Base-by-base conservation (phyloP, 2,113 vertebrate species). In the Varanus salvator region DNA sequence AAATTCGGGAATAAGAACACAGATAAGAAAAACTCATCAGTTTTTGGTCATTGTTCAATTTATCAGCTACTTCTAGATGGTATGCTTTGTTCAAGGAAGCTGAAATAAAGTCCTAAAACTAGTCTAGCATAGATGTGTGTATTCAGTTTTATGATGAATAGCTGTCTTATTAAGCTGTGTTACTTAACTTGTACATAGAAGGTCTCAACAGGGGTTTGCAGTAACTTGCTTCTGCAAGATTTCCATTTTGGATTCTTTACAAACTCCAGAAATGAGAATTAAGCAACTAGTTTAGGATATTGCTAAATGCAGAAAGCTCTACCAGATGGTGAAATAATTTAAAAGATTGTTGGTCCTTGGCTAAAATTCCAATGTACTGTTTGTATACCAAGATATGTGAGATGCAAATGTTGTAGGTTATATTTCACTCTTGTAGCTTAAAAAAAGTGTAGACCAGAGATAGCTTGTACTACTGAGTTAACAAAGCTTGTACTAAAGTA, bases 391-490 rank as follows among this genome's bases (percentile, higher is more conserved):
- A 96, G 97, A 97, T 96, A 96, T 96, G 97, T 98, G 98, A 98
- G 97, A 97, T 98, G 97, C 98, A 97, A 97, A 98, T 98, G 97
- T 98, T 95, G 97, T 98, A 97, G 96, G 95, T 98, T 97, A 97
- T 97, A 97, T 98, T 98, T 98, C 98, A 98, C 98, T 97, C 97
- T 97, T 97, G 97, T 98, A 98, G 98, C 97, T 98, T 96, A 97
- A 97, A 95, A 92, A 90, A 94, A 93, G 93, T 96, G 97, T 98
- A 98, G 98, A 98, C 96, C 97, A 98, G 97, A 98, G 96, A 98
- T 98, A 98, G 97, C 97, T 97, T 97, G 97, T 98, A 98, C 98
- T 98, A 98, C 98, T 98, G 98, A 98, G 97, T 98, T 98, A 98
- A 98, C 97, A 98, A 95, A 97, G 97, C 95, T 96, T 97, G 96